These are phyloP conservation scores for Vollenhovia emeryi DNA, from an alignment of 1,140 invertebrate genomes.

Conservation along the genomic window DNA sequence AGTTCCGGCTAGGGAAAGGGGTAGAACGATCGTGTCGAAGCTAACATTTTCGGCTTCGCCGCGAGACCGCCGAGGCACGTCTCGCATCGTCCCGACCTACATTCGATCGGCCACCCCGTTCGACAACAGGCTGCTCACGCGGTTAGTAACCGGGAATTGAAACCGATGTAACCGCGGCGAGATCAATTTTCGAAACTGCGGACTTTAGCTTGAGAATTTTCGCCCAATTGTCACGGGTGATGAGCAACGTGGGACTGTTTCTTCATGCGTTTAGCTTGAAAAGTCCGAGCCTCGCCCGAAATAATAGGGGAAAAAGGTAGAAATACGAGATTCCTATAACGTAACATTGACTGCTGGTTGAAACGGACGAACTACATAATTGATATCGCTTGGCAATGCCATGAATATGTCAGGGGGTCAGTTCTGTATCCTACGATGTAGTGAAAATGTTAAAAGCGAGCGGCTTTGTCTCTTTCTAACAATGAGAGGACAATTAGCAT, in stretches of 20 bases:
- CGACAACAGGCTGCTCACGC: slow-evolving; percentile 52
- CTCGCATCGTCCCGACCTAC: slow-evolving; percentile 41
- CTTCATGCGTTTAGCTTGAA: neutral
- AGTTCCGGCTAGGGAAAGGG: neutral
- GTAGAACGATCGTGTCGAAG: neutral
- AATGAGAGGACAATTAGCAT: too few relatives aligned
- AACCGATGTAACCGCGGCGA: neutral
- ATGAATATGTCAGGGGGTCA: too few relatives aligned
- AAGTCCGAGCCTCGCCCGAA: neutral
- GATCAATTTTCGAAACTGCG: slow-evolving; percentile 23
- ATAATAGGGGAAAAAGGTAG: neutral
- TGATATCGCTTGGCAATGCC: neutral
- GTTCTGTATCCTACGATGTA: too few relatives aligned
- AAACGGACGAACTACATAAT: neutral
- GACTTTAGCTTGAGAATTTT: neutral
- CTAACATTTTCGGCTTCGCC: slow-evolving; percentile 14
- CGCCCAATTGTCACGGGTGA: neutral
- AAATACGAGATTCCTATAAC: neutral
- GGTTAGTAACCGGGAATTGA: slow-evolving; percentile 28
- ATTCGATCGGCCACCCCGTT: slow-evolving; percentile 35
- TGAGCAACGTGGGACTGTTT: neutral
- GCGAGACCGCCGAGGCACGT: neutral
- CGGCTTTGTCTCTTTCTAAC: too few relatives aligned
- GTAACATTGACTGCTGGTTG: neutral
- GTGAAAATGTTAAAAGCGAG: too few relatives aligned